A percentile compares a stretch with the other conserved stretches of the same genome.
phyloP scores from a whole-genome alignment of 2,888 invertebrate species.

The Leptinotarsa tumamoca region DNA sequence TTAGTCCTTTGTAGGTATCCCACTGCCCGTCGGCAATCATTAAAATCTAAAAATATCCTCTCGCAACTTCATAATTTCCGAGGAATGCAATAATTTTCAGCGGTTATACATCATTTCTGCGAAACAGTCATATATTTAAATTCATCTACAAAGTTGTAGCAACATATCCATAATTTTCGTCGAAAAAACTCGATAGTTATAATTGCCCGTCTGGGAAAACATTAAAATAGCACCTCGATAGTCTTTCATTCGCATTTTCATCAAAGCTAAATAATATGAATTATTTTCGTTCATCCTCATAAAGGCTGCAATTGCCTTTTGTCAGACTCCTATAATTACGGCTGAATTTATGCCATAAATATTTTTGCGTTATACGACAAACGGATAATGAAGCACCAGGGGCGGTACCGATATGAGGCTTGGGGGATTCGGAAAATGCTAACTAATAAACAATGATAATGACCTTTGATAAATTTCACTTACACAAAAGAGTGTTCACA shows the following conservation, averaged over 20 bases:
- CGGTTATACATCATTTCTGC: conserved; percentile 10
- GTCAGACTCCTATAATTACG: conserved; percentile 27
- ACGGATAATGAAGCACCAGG: conserved; percentile 13
- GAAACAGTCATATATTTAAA: conserved; percentile 16
- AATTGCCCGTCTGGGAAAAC: conserved; percentile 8
- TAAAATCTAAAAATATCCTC: conserved; percentile 15
- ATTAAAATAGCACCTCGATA: conserved; percentile 29
- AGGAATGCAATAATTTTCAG: conserved; percentile 13
- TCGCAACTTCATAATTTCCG: conserved; percentile 12
- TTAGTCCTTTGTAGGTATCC: conserved; percentile 3
- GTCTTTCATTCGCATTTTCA: conserved; percentile 30
- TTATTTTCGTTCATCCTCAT: conserved; percentile 30
- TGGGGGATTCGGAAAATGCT: not conserved
- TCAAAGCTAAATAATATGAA: conserved; percentile 33
- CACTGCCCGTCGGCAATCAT: not conserved
- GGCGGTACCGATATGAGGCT: not conserved
- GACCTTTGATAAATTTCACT: too few relatives aligned
- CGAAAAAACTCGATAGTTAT: conserved; percentile 13
- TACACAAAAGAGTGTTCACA: too few relatives aligned
- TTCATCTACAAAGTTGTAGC: conserved; percentile 15
- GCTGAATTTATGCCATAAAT: conserved; percentile 30
- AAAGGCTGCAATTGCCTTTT: conserved; percentile 29
- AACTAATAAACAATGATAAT: too few relatives aligned
- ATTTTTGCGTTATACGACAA: conserved; percentile 29
- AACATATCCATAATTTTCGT: conserved; percentile 16